Base-by-base conservation (phyloP, 1,140 invertebrate species). In the Orius insidiosus region DNA sequence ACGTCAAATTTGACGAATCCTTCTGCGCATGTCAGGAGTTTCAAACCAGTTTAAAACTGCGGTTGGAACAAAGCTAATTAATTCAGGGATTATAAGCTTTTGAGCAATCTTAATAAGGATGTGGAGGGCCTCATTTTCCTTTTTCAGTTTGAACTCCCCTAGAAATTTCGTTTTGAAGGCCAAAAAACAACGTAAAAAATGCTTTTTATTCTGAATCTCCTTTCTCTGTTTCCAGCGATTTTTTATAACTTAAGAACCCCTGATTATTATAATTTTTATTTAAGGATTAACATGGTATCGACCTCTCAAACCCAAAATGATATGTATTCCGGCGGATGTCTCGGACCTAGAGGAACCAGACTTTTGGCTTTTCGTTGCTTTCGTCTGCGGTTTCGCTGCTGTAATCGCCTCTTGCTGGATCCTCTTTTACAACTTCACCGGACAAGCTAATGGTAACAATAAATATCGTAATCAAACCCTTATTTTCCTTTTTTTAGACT, bases 361-460 rank as follows among this genome's bases (percentile, higher is more conserved):
- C 72, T 88, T n/a, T n/a, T 98, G 93, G 90, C 66, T 99, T 0
- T 95, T 98, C 59, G 63, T 94, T 39, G 95, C 93, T 3, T 96
- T 98, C 66, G 78, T 98, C 1, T 73, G 98, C 55, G 89, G 89
- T 45, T 98, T 99, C 67, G 85, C 86, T 1, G 78, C 90, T 2
- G 75, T 98, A 7, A 95, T 98, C 59, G 92, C 89, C 15, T 78
- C 92, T 8, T 81, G 85, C 56, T 96, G 92, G 92, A 89, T 98
- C 52, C 71, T 98, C 47, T 93, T 97, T 68, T 83, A 75, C 32
- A 71, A 79, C 54, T 85, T 76, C 59, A 69, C 78, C 30, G 67
- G 66, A 46, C 55, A 58, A 52, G 30, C 33, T n/a, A 60, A 65
- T 66, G 58, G 55, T 59, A 51, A 33, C 32, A 33, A 33, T 33